These are phyloP conservation scores for Caligus rogercresseyi DNA, from an alignment of 1,140 invertebrate genomes.

Conservation along the genomic window DNA sequence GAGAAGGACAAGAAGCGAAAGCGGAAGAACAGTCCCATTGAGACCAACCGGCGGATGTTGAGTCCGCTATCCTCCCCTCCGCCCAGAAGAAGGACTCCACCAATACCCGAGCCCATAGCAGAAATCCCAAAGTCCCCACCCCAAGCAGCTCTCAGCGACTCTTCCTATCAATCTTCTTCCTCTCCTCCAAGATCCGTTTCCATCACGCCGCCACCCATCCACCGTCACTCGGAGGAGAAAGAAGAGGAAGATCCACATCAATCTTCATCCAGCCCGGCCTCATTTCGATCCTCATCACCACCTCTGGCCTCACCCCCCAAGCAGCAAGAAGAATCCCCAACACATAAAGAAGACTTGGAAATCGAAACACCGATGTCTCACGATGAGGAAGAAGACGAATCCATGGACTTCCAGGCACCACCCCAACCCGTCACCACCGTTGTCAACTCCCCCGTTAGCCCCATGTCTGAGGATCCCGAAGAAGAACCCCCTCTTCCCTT, in stretches of 20 bases:
- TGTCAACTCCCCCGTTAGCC: not conserved
- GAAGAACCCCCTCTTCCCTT: not conserved
- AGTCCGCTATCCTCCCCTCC: not conserved
- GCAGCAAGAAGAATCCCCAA: not conserved
- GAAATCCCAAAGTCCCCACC: not conserved
- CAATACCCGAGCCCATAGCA: not conserved
- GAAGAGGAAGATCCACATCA: not conserved
- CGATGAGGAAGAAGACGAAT: not conserved
- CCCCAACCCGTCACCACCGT: not conserved
- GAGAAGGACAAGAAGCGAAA: constrained; percentile 10
- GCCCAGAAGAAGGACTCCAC: not conserved
- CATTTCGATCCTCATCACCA: not conserved
- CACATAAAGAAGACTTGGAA: not conserved
- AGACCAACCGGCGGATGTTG: not conserved
- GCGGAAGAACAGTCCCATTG: not conserved
- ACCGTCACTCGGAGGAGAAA: not conserved
- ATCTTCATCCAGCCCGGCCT: not conserved
- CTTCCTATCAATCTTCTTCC: not conserved
- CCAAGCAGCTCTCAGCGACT: not conserved
- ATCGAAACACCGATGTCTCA: not conserved
- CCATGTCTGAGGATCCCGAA: not conserved
- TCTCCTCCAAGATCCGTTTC: not conserved
- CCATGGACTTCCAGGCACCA: not conserved
- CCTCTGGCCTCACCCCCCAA: not conserved
- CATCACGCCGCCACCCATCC: constrained; percentile 1